phyloP scores from a whole-genome alignment of 2,797 vertebrate genomes.

The Gallinago nigripennis region DNA sequence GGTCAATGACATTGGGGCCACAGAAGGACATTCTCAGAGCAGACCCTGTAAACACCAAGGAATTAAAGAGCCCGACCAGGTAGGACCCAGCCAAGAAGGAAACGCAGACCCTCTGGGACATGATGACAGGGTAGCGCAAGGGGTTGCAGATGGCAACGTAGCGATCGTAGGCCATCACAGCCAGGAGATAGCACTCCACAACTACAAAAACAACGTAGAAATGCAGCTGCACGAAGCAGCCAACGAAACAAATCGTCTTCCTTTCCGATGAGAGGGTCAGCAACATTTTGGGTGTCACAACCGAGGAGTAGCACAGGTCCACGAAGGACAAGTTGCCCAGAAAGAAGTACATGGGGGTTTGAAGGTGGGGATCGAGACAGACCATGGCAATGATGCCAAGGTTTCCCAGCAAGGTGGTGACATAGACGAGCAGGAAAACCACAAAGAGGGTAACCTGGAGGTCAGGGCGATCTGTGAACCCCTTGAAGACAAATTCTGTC shows the following conservation, averaged over 20 bases:
- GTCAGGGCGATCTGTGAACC: neutral
- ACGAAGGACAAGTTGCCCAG: neutral
- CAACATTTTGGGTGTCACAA: neutral
- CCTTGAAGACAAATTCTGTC: neutral
- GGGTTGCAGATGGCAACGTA: neutral
- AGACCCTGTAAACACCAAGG: neutral
- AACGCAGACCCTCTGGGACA: neutral
- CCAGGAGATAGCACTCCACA: neutral
- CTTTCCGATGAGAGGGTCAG: neutral
- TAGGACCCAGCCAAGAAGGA: neutral
- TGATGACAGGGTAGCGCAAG: neutral
- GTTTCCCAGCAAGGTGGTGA: neutral
- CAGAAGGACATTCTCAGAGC: neutral
- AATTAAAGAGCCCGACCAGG: neutral
- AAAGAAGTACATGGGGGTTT: neutral
- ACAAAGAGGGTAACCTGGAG: neutral
- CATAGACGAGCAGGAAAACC: neutral
- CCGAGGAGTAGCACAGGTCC: neutral
- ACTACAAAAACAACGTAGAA: neutral
- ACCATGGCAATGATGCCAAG: neutral
- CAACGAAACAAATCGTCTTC: neutral
- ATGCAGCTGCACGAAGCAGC: neutral
- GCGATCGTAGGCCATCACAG: neutral
- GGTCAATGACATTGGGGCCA: neutral
- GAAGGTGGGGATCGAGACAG: neutral